A percentile compares a stretch with the other conserved stretches of the same genome.
These are phyloP conservation scores for Drosophila equinoxialis DNA, from an alignment of 1,140 invertebrate species.

Conservation along the genomic window DNA sequence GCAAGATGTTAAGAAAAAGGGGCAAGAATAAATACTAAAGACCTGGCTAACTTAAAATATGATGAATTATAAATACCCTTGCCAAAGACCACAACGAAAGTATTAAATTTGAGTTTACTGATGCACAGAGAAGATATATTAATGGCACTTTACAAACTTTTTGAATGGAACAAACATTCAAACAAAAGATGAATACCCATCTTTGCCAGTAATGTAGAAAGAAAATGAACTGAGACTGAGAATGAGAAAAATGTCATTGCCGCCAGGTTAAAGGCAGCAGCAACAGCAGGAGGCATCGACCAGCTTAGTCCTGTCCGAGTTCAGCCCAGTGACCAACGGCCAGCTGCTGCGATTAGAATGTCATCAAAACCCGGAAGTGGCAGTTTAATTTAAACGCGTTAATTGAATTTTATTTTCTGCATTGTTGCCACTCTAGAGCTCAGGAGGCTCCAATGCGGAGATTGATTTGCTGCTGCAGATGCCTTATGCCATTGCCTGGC, in stretches of 20 bases:
- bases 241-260: constrained; percentile 7
- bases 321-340: constrained; percentile 5
- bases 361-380: constrained; percentile 83
- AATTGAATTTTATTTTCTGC: constrained; percentile 82
- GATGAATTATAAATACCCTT: neutral
- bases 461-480: constrained; percentile 16
- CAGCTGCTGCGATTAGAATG: constrained; percentile 69
- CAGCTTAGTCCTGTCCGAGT: constrained; percentile 5
- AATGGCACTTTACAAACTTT: no score
- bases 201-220: neutral
- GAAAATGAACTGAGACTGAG: neutral
- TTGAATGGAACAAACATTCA: no score
- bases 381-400: constrained; percentile 82
- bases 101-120: no score
- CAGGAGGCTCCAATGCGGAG: constrained; percentile 17
- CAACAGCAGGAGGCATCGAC: constrained; percentile 36
- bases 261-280: constrained; percentile 30
- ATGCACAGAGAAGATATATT: no score
- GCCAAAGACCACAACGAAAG: neutral
- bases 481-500: constrained; percentile 26
- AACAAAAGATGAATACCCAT: neutral
- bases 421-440: constrained; percentile 35
- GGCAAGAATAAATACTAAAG: neutral
- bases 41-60: neutral
- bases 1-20: constrained; percentile 29